These are phyloP conservation scores for Etheostoma cragini DNA, from an alignment of 2,113 vertebrate species.

Conservation along the genomic window DNA sequence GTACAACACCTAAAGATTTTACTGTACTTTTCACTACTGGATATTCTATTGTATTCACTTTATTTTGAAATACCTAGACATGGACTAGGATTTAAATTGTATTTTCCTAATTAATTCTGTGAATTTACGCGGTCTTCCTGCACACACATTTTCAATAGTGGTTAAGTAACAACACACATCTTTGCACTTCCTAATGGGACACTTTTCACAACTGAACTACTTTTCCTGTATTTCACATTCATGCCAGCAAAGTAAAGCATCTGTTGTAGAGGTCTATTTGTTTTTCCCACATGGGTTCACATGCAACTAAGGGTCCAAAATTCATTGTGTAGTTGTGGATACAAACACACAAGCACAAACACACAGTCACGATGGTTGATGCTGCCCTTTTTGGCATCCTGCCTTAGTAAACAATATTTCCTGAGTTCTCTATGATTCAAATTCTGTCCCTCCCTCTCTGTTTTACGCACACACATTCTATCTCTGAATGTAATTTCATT, in stretches of 20 bases:
- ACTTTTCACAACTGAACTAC: not conserved
- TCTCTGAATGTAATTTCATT: conserved; percentile 4
- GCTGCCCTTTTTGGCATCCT: conserved; percentile 29
- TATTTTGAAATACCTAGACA: not conserved
- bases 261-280: conserved; percentile 4
- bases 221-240: not conserved
- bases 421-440: conserved; percentile 2
- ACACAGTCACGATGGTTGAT: conserved; percentile 12
- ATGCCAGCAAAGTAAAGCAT: conserved; percentile 5
- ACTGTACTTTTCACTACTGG: too few relatives aligned
- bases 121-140: not conserved
- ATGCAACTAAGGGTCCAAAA: not conserved
- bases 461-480: conserved; percentile 18
- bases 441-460: conserved; percentile 5
- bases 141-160: not conserved
- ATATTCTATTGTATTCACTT: not conserved
- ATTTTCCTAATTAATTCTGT: too few relatives aligned
- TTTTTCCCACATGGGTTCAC: conserved; percentile 12
- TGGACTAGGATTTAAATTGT: not conserved
- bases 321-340: conserved; percentile 15
- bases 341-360: conserved; percentile 13
- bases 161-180: not conserved
- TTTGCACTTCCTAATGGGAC: not conserved
- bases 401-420: conserved; percentile 51
- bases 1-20: not conserved